These are phyloP conservation scores for Drosophila hamatofila DNA, from an alignment of 2,888 invertebrate species.

Conservation along the genomic window DNA sequence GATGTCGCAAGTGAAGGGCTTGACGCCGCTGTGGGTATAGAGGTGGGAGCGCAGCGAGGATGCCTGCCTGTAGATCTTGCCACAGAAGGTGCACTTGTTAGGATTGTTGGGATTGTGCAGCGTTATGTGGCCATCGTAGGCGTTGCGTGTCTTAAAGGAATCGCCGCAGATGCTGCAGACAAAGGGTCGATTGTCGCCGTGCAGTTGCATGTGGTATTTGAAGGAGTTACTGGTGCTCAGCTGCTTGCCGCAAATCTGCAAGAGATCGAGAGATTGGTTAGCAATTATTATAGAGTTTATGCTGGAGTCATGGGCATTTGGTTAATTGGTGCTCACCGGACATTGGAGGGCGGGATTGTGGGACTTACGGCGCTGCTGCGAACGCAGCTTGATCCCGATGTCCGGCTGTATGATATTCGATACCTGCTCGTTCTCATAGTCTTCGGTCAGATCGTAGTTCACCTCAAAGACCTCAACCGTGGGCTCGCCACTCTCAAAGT, in stretches of 20 bases:
- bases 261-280: background rate
- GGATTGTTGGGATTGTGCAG: slow-evolving; percentile 83
- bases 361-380: slow-evolving; percentile 26
- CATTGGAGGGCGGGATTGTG: slow-evolving; percentile 71
- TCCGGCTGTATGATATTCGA: background rate
- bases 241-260: slow-evolving; percentile 80
- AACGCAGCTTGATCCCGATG: slow-evolving; percentile 1
- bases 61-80: slow-evolving; percentile 83
- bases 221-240: slow-evolving; percentile 83
- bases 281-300: background rate
- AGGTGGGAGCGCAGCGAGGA: slow-evolving; percentile 83
- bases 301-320: background rate
- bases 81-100: slow-evolving; percentile 82
- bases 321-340: slow-evolving; percentile 49
- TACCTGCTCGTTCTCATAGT: slow-evolving; percentile 2
- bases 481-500: slow-evolving; percentile 26
- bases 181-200: slow-evolving; percentile 83
- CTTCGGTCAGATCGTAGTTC: slow-evolving; percentile 17
- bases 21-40: slow-evolving; percentile 82
- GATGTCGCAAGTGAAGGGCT: slow-evolving; percentile 82
- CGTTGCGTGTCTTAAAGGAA: slow-evolving; percentile 84
- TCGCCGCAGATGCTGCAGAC: slow-evolving; percentile 82
- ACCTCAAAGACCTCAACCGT: slow-evolving; percentile 24
- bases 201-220: slow-evolving; percentile 84
- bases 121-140: slow-evolving; percentile 83